Percentiles rank a stretch among this genome's conserved stretches.
These are phyloP conservation scores for Caracal caracal DNA, from an alignment of 2,113 vertebrate species.

Conservation along the genomic window DNA sequence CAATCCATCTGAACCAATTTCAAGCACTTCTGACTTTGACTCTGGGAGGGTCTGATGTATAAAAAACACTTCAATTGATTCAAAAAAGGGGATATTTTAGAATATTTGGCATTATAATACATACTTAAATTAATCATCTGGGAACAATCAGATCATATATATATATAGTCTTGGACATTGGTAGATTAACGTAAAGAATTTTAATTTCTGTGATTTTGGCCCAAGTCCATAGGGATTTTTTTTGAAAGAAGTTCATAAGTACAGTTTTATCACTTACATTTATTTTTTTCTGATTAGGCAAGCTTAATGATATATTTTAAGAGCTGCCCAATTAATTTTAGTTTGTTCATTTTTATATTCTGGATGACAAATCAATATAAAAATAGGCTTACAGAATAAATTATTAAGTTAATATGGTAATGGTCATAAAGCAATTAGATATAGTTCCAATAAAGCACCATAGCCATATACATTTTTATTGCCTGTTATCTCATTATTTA, in stretches of 20 bases:
- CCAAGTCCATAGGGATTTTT: neutral
- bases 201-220: neutral
- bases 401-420: neutral
- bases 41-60: neutral
- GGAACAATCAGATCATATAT: neutral
- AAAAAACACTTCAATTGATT: neutral
- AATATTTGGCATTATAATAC: neutral
- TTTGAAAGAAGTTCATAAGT: neutral
- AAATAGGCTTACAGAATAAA: neutral
- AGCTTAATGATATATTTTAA: neutral
- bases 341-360: constrained; percentile 14
- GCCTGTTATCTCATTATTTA: neutral
- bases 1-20: neutral
- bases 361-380: neutral
- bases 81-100: neutral
- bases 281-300: neutral
- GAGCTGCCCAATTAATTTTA: neutral
- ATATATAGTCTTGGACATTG: neutral
- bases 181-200: neutral
- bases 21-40: neutral
- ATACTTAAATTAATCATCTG: neutral
- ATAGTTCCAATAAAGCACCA: neutral
- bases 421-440: neutral
- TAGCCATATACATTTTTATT: neutral
- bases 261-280: neutral